A percentile compares a stretch with the other conserved stretches of the same genome.
These are phyloP conservation scores for Ancistrus triradiatus DNA, from an alignment of 2,113 vertebrate species.

Conservation along the genomic window DNA sequence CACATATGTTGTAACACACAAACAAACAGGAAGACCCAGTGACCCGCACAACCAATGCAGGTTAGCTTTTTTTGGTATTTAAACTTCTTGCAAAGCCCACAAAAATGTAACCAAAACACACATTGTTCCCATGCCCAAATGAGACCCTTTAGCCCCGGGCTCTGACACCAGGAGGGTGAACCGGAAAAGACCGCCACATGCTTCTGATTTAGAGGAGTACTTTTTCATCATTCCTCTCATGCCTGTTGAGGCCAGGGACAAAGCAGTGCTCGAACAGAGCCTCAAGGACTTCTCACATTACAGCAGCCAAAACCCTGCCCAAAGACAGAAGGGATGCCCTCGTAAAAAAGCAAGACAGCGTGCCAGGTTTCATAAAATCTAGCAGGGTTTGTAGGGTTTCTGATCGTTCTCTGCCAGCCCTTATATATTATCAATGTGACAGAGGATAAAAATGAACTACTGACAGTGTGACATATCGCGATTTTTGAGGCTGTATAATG, in stretches of 20 bases:
- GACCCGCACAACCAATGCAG: neutral
- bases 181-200: conserved; percentile 34
- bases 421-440: too few species aligned
- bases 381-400: too few species aligned
- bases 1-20: neutral
- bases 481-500: too few species aligned
- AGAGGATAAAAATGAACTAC: too few species aligned
- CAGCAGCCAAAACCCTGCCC: conserved; percentile 1
- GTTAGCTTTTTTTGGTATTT: neutral
- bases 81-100: neutral
- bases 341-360: neutral
- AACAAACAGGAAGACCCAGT: neutral
- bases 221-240: conserved; percentile 31
- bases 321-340: neutral
- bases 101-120: neutral
- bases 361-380: neutral
- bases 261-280: conserved; percentile 2
- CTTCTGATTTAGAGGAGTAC: conserved; percentile 33
- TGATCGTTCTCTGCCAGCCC: too few species aligned
- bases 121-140: neutral
- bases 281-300: conserved; percentile 28
- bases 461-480: too few species aligned
- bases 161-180: conserved; percentile 15
- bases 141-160: neutral
- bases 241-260: conserved; percentile 14